Evolutionary conservation across 2,113 vertebrate genomes (phyloP).

Genomic region (Phyllostomus discolor): DNA sequence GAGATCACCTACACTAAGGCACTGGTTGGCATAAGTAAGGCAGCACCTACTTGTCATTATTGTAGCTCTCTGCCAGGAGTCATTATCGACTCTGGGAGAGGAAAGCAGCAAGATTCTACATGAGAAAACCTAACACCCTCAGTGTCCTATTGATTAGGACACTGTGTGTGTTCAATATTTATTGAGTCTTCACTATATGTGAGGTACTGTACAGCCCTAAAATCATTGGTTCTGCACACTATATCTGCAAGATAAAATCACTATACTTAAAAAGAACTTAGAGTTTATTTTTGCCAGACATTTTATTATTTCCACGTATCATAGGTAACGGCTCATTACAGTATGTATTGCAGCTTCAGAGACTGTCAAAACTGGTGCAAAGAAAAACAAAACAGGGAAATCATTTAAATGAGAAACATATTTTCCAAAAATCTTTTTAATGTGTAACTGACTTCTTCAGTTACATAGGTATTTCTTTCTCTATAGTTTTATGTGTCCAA

Average conservation of each 20-base stretch:
- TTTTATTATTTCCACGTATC: neutral
- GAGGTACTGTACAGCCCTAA: neutral
- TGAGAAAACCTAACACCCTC: neutral
- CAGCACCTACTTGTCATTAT: neutral
- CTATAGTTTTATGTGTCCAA: neutral
- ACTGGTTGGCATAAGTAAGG: neutral
- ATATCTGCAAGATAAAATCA: neutral
- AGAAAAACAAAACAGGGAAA: neutral
- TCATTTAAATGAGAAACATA: neutral
- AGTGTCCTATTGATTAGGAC: neutral
- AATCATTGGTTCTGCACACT: neutral
- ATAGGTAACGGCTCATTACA: neutral
- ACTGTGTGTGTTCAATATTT: neutral
- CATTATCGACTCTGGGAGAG: neutral
- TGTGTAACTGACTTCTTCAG: neutral
- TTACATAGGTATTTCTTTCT: neutral
- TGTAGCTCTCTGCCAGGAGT: neutral
- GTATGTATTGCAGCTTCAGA: neutral
- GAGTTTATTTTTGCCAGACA: neutral
- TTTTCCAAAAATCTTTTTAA: neutral
- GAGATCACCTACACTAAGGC: neutral
- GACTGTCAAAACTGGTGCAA: neutral
- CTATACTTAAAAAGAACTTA: neutral
- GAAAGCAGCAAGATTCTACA: neutral
- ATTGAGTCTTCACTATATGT: neutral